Percentiles rank a stretch among this genome's conserved stretches.
Evolutionary conservation across 2,888 invertebrate genomes (phyloP).

Genomic region (Epinotia demarniana): DNA sequence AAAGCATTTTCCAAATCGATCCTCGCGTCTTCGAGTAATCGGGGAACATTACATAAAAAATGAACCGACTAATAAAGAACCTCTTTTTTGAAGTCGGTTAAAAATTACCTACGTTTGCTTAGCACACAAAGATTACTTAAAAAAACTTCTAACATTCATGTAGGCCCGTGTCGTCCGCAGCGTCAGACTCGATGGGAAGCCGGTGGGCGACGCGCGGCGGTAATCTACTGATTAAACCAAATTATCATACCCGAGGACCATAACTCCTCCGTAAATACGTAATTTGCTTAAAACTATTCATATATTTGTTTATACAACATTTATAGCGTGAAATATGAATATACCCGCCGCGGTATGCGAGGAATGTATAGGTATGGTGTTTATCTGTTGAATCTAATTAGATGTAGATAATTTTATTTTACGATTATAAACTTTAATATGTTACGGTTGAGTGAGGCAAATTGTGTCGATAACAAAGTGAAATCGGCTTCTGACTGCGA

Average conservation of each 20-base stretch:
- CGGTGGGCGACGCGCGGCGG: conserved; percentile 74
- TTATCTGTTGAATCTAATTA: conserved; percentile 38
- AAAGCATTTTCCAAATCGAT: no score
- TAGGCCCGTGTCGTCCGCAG: neutral
- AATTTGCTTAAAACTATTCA: conserved; percentile 72
- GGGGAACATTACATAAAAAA: no score
- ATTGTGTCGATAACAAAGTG: conserved; percentile 2
- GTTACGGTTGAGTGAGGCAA: conserved; percentile 6
- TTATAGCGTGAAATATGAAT: conserved; percentile 67
- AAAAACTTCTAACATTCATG: neutral
- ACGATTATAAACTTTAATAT: conserved; percentile 30
- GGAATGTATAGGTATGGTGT: conserved; percentile 30
- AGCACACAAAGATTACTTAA: neutral
- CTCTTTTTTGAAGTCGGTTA: no score
- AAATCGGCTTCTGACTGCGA: conserved; percentile 3
- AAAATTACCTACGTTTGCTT: no score
- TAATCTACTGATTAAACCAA: conserved; percentile 77
- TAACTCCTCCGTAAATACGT: conserved; percentile 73
- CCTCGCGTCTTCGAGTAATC: no score
- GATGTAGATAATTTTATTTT: conserved; percentile 30
- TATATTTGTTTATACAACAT: conserved; percentile 72
- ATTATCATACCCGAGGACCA: conserved; percentile 67
- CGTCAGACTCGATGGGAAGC: conserved; percentile 51
- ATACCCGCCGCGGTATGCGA: conserved; percentile 55
- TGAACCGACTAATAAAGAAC: no score